Percentiles rank a stretch among this genome's conserved stretches.
These are phyloP conservation scores for Agrochola circellaris DNA, from an alignment of 2,888 invertebrate species.

Conservation along the genomic window DNA sequence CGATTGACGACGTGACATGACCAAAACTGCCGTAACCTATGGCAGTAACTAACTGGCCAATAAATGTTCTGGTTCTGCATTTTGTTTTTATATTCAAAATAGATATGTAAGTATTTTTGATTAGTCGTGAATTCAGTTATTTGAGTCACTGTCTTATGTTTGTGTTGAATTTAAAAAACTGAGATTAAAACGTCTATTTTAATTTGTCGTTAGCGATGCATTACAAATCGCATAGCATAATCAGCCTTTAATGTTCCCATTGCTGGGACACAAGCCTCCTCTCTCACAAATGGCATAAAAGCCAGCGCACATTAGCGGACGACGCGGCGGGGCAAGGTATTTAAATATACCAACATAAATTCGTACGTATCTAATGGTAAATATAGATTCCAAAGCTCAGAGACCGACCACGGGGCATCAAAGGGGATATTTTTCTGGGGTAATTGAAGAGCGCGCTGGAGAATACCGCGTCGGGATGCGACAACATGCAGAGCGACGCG, in stretches of 20 bases:
- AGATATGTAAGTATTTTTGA: not conserved
- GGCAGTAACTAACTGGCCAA: slow-evolving; percentile 61
- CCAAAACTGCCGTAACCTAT: slow-evolving; percentile 64
- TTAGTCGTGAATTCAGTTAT: not conserved
- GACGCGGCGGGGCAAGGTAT: too few relatives aligned
- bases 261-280: too few relatives aligned
- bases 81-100: slow-evolving; percentile 19
- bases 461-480: not conserved
- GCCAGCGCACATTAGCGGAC: too few relatives aligned
- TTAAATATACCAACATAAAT: not conserved
- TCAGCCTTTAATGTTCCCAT: too few relatives aligned
- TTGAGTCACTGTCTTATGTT: not conserved
- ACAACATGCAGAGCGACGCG: too few relatives aligned
- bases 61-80: slow-evolving; percentile 29
- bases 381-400: not conserved
- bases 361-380: not conserved
- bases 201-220: not conserved
- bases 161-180: not conserved
- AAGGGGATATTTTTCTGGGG: not conserved
- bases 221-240: not conserved
- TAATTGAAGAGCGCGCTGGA: not conserved
- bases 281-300: too few relatives aligned
- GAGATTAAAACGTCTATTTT: too few relatives aligned
- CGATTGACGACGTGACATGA: slow-evolving; percentile 78
- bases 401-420: not conserved